Evolutionary conservation across 2,888 invertebrate genomes (phyloP).

Genomic region (Heliconius charithonia): DNA sequence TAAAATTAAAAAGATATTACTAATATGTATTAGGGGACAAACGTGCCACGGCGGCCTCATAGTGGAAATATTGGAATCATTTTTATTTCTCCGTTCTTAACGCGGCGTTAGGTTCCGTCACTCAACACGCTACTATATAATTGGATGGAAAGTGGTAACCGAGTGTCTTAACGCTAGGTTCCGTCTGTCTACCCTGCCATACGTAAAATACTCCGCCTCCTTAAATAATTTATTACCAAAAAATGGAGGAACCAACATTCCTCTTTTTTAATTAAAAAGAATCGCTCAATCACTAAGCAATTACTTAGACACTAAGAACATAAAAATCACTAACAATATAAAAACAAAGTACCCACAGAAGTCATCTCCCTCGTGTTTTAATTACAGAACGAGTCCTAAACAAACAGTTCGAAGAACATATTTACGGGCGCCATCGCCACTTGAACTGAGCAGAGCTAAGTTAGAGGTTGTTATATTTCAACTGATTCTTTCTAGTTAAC

Average conservation of each 20-base stretch:
- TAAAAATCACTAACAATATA: constrained; percentile 1
- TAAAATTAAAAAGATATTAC: not conserved
- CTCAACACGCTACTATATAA: not conserved
- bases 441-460: constrained; percentile 7
- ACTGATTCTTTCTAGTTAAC: constrained; percentile 15
- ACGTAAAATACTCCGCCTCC: not conserved
- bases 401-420: constrained; percentile 28
- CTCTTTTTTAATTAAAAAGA: not conserved
- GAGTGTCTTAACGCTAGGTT: not conserved
- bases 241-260: not conserved
- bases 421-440: constrained; percentile 30
- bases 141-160: not conserved
- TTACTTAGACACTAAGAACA: not conserved
- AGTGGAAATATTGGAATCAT: too few relatives aligned
- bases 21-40: not conserved
- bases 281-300: not conserved
- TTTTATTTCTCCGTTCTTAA: not conserved
- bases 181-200: too few relatives aligned
- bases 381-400: constrained; percentile 28
- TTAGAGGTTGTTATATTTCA: constrained; percentile 31
- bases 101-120: not conserved
- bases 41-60: too few relatives aligned
- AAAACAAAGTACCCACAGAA: not conserved
- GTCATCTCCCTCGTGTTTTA: not conserved
- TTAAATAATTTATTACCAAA: not conserved